These are phyloP conservation scores for Charina bottae DNA, from an alignment of 2,113 vertebrate genomes.

Conservation along the genomic window DNA sequence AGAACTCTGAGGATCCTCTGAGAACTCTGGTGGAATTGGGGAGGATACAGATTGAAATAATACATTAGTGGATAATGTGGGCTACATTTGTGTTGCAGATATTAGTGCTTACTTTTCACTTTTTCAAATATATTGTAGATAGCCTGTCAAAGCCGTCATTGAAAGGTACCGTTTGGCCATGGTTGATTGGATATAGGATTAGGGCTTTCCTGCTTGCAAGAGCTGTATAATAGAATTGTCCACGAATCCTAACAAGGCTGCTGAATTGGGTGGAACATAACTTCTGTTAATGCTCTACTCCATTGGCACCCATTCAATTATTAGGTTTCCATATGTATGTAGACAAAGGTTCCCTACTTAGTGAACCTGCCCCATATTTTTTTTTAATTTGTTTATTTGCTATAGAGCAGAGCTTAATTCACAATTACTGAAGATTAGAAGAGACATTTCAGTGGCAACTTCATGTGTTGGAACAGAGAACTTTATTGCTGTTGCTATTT, in stretches of 20 bases:
- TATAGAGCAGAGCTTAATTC: not conserved
- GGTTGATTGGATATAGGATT: not conserved
- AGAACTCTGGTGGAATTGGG: not conserved
- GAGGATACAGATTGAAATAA: not conserved
- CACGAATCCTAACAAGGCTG: not conserved
- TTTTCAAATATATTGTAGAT: not conserved
- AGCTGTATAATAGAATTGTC: not conserved
- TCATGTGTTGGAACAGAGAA: not conserved
- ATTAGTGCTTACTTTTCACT: not conserved
- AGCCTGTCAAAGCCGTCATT: not conserved
- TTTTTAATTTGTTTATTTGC: not conserved
- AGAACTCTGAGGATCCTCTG: not conserved
- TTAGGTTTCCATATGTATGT: not conserved
- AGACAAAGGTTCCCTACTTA: not conserved
- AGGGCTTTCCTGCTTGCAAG: not conserved
- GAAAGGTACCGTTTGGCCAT: not conserved
- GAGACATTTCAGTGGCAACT: not conserved
- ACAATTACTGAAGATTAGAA: not conserved
- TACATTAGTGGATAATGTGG: not conserved
- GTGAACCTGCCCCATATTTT: not conserved
- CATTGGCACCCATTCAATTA: not conserved
- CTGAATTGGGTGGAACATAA: not conserved
- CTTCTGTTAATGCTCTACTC: not conserved
- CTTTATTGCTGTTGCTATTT: not conserved
- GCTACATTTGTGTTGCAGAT: not conserved